These are phyloP conservation scores for Salminus brasiliensis DNA, from an alignment of 2,113 vertebrate genomes.

Conservation along the genomic window DNA sequence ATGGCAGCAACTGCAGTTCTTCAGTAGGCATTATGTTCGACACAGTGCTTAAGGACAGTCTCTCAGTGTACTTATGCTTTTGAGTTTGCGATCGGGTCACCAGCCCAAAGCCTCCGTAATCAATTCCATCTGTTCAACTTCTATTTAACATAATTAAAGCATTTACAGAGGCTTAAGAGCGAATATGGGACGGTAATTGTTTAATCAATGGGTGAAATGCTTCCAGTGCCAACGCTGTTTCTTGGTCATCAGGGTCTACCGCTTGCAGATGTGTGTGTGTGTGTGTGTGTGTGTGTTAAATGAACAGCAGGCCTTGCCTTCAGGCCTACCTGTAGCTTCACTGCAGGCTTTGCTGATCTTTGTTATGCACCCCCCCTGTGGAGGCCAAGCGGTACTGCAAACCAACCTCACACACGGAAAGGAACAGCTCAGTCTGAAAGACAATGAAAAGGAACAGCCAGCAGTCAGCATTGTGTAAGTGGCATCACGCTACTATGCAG, in stretches of 20 bases:
- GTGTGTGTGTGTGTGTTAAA: slow-evolving; percentile 23
- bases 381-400: slow-evolving; percentile 21
- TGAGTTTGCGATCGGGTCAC: slow-evolving; percentile 38
- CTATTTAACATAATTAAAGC: slow-evolving; percentile 55
- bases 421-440: too few relatives aligned
- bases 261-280: slow-evolving; percentile 44
- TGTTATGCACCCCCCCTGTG: slow-evolving; percentile 50
- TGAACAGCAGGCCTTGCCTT: slow-evolving; percentile 6
- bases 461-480: too few relatives aligned
- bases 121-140: slow-evolving; percentile 50
- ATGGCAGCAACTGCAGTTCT: slow-evolving; percentile 35
- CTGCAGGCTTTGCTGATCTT: background rate
- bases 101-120: slow-evolving; percentile 40
- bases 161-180: slow-evolving; percentile 41
- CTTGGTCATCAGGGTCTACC: slow-evolving; percentile 36
- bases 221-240: slow-evolving; percentile 19
- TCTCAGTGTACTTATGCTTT: slow-evolving; percentile 31
- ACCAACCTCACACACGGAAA: background rate
- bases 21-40: slow-evolving; percentile 20
- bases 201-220: slow-evolving; percentile 51
- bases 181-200: slow-evolving; percentile 46
- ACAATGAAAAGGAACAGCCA: too few relatives aligned
- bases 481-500: too few relatives aligned
- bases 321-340: slow-evolving; percentile 14
- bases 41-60: slow-evolving; percentile 33